Conservation (phyloP, 2,113 vertebrate species). For the Oxyruncus cristatus region DNA sequence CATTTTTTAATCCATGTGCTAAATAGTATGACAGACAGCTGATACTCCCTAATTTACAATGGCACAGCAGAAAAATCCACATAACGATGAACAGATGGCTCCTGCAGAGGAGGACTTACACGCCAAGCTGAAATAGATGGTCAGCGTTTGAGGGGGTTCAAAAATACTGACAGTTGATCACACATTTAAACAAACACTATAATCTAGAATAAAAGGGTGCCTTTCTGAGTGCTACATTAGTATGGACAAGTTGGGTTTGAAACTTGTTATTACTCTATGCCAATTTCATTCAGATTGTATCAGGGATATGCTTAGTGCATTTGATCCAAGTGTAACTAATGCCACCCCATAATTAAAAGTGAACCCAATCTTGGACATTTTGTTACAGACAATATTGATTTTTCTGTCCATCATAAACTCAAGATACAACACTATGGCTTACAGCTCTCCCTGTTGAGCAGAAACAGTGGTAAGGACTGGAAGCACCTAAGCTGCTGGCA, state of each 20-base stretch:
- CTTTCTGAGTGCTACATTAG: not conserved
- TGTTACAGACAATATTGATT: not conserved
- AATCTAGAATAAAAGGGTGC: not conserved
- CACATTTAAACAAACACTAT: not conserved
- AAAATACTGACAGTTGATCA: not conserved
- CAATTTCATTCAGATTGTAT: not conserved
- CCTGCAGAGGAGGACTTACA: not conserved
- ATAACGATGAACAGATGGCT: not conserved
- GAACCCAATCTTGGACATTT: not conserved
- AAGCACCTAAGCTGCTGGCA: not conserved
- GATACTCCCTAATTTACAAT: not conserved
- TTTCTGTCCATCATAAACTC: not conserved
- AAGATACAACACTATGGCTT: not conserved
- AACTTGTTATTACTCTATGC: not conserved
- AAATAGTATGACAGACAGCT: not conserved
- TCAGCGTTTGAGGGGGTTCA: not conserved
- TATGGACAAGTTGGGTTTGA: not conserved
- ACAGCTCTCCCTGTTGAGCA: not conserved
- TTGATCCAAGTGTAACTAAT: not conserved
- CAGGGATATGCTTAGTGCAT: not conserved
- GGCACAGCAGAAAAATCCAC: not conserved
- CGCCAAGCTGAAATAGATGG: not conserved
- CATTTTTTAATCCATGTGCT: not conserved
- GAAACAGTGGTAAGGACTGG: not conserved
- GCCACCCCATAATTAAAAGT: not conserved